Percentiles rank a stretch among this genome's conserved stretches.
These are phyloP conservation scores for Tinamus guttatus DNA, from an alignment of 2,113 vertebrate species.

Conservation along the genomic window DNA sequence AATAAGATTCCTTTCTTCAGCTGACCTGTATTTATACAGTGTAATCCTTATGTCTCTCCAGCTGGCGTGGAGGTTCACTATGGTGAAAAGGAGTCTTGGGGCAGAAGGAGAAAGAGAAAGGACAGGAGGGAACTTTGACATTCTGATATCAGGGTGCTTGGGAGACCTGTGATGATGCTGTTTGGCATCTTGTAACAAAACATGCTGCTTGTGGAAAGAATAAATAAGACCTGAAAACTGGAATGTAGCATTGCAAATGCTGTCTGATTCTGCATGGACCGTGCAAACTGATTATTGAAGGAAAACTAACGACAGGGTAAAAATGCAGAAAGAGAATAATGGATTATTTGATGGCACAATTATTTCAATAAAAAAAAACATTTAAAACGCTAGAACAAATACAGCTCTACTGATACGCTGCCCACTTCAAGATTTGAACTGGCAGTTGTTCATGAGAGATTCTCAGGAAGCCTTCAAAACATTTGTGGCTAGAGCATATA, in stretches of 20 bases:
- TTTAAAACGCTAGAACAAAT: not conserved
- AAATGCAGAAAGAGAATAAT: not conserved
- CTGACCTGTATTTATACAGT: not conserved
- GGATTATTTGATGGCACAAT: not conserved
- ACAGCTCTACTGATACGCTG: not conserved
- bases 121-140: not conserved
- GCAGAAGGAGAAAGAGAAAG: not conserved
- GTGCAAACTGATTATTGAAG: not conserved
- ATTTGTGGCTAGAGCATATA: conserved; percentile 51
- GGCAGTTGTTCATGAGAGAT: conserved; percentile 34
- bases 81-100: not conserved
- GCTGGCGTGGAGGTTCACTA: not conserved
- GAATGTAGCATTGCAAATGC: not conserved
- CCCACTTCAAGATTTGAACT: not conserved
- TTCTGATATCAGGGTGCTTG: not conserved
- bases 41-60: not conserved
- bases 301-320: not conserved
- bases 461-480: conserved; percentile 64
- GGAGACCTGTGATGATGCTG: not conserved
- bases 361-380: not conserved
- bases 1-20: not conserved
- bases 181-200: not conserved
- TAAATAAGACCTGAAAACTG: not conserved
- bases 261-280: not conserved
- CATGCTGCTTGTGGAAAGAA: not conserved